A percentile compares a stretch with the other conserved stretches of the same genome.
These are phyloP conservation scores for Drosophila murphyi DNA, from an alignment of 1,140 invertebrate species.

Conservation along the genomic window DNA sequence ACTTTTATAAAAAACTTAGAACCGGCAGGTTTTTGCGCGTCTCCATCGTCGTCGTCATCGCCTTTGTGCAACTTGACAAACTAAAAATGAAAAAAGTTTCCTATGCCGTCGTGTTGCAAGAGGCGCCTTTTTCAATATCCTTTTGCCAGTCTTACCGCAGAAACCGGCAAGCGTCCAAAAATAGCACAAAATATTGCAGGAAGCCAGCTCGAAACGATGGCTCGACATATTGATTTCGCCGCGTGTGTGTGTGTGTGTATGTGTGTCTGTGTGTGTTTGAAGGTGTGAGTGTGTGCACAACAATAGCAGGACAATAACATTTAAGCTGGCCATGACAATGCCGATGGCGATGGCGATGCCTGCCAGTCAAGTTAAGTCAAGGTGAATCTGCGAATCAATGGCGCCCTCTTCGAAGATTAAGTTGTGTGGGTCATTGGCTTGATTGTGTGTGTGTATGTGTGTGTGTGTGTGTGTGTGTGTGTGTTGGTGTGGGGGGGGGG, in stretches of 20 bases:
- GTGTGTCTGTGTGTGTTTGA: neutral
- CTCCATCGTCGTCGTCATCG: slow-evolving; percentile 4
- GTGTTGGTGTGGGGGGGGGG: neutral
- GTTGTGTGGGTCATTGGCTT: neutral
- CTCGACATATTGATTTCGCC: slow-evolving; percentile 75
- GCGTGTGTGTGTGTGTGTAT: slow-evolving; percentile 1
- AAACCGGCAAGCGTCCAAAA: slow-evolving; percentile 6
- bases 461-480: neutral
- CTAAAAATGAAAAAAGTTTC: slow-evolving; percentile 82
- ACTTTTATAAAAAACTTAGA: slow-evolving; percentile 64
- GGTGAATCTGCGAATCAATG: slow-evolving; percentile 38
- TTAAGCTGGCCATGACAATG: slow-evolving; percentile 26
- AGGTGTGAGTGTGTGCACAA: neutral
- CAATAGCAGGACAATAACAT: slow-evolving; percentile 30
- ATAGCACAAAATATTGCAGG: slow-evolving; percentile 36
- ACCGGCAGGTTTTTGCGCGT: slow-evolving; percentile 22
- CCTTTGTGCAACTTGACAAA: slow-evolving; percentile 82
- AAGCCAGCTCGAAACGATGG: slow-evolving; percentile 47
- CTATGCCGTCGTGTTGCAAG: slow-evolving; percentile 60
- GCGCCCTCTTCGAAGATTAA: slow-evolving; percentile 29
- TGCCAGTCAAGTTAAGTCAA: slow-evolving; percentile 36
- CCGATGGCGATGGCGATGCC: slow-evolving; percentile 6
- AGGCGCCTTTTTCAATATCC: slow-evolving; percentile 80
- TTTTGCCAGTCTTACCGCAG: slow-evolving; percentile 45
- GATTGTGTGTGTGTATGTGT: neutral